These are phyloP conservation scores for Sesia bembeciformis DNA, from an alignment of 2,888 invertebrate species.

Conservation along the genomic window DNA sequence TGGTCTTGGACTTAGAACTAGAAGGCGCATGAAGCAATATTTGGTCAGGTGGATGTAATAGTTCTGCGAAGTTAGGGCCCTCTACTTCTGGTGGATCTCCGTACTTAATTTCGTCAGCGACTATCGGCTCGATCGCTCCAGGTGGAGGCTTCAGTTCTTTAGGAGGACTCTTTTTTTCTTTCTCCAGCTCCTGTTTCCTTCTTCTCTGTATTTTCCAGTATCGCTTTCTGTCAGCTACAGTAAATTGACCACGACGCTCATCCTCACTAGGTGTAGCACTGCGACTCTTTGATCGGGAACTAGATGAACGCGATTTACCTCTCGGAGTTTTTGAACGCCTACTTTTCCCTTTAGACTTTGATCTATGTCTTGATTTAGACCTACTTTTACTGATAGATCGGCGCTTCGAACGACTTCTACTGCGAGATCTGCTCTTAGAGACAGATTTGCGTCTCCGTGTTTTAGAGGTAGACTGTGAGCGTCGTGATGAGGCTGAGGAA, in stretches of 20 bases:
- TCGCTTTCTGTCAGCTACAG: conserved; percentile 59
- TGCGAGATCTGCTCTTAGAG: conserved; percentile 34
- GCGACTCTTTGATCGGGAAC: conserved; percentile 33
- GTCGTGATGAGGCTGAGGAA: conserved; percentile 28
- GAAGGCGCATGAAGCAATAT: conserved; percentile 32
- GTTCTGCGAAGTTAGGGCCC: conserved; percentile 61
- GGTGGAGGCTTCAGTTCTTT: conserved; percentile 57
- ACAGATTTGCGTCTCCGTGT: conserved; percentile 26
- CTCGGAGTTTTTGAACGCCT: conserved; percentile 24
- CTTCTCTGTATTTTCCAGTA: conserved; percentile 59
- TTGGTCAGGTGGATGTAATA: conserved; percentile 37
- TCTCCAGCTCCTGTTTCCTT: conserved; percentile 33
- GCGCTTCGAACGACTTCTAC: conserved; percentile 15
- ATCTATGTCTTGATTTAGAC: conserved; percentile 26
- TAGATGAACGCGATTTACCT: conserved; percentile 31
- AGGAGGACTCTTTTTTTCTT: conserved; percentile 37
- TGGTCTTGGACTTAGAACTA: conserved; percentile 63
- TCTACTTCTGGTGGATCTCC: conserved; percentile 63
- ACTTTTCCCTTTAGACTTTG: conserved; percentile 32
- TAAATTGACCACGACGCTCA: conserved; percentile 61
- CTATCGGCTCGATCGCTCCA: conserved; percentile 45
- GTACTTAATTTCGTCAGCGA: conserved; percentile 52
- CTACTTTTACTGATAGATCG: conserved; percentile 20
- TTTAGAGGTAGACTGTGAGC: conserved; percentile 21
- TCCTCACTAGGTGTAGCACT: conserved; percentile 47